Base-by-base conservation (phyloP, 2,113 vertebrate genomes). In the Pungitius pungitius region DNA sequence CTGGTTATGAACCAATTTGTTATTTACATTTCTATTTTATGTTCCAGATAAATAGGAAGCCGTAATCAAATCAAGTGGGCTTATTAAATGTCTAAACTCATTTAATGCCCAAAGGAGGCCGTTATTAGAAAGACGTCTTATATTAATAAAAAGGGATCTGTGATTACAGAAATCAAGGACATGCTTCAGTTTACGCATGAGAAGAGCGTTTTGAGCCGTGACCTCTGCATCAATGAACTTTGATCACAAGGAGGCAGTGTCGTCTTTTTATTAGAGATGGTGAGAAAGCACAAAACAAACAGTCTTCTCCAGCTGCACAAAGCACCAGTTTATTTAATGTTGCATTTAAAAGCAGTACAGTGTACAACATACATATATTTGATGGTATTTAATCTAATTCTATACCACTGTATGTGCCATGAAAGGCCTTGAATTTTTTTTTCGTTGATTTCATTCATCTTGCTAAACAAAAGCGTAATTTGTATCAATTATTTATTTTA, bases 171-270 rank as follows among this genome's bases (percentile, higher is more conserved):
- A 35, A 35, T 35, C 5, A 7, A 35, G 33, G 33, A 35, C 33
- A 35, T 30, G 33, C 33, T 35, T n/a, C 33, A 6, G 18, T 14
- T 71, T 7, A 37, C 0, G 18, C 24, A 52, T 7, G 63, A 45
- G 45, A 30, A 15, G 5, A 22, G 13, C 51, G 42, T 33, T 39
- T 39, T 39, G 3, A 30, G 22, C 11, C 40, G 9, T 60, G 30
- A 52, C 14, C 40, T 49, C 4, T 75, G 56, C 51, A 67, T 51
- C 2, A 8, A 12, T 27, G 9, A 7, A 57, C 4, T 55, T 61
- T 78, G 59, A 18, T 7, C 87, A 87, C 71, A 58, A 66, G 82
- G 76, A 45, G 82, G 78, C 76, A 79, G 78, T 82, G 59, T 64
- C 77, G 63, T 45, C 26, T 61, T 60, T 59, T 18, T 65, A 6